Conservation (phyloP, 2,888 invertebrate genomes). For the Odontomyia ornata region DNA sequence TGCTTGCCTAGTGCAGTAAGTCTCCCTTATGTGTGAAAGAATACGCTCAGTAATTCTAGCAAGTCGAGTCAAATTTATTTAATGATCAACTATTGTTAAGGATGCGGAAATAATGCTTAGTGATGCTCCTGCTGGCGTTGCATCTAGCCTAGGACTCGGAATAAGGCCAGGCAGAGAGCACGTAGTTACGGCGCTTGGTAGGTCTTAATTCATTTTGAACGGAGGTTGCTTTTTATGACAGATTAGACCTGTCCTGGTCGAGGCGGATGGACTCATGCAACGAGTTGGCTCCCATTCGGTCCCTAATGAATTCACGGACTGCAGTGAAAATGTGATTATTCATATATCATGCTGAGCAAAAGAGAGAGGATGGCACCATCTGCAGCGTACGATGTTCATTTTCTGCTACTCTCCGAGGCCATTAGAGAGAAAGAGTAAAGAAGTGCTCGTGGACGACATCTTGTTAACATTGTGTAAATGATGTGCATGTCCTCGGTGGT, state of each 20-base stretch:
- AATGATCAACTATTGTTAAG: conserved; percentile 11
- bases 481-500: too few relatives aligned
- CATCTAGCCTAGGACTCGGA: too few relatives aligned
- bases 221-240: not conserved
- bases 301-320: conserved; percentile 29
- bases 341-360: too few relatives aligned
- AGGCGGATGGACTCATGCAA: not conserved
- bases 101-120: conserved; percentile 19
- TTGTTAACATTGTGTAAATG: too few relatives aligned
- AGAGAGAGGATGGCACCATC: too few relatives aligned
- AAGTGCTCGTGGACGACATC: too few relatives aligned
- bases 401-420: too few relatives aligned
- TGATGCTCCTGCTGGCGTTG: not conserved
- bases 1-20: too few relatives aligned
- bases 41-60: conserved; percentile 6
- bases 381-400: too few relatives aligned
- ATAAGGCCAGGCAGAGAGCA: too few relatives aligned
- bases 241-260: not conserved
- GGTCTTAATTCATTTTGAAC: not conserved
- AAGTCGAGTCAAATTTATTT: conserved; percentile 34
- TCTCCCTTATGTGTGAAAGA: not conserved
- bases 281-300: not conserved
- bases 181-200: not conserved
- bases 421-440: too few relatives aligned
- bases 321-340: conserved; percentile 27